Percentiles rank a stretch among this genome's conserved stretches.
Conservation (phyloP, 2,113 vertebrate genomes). For the Hyaena hyaena region DNA sequence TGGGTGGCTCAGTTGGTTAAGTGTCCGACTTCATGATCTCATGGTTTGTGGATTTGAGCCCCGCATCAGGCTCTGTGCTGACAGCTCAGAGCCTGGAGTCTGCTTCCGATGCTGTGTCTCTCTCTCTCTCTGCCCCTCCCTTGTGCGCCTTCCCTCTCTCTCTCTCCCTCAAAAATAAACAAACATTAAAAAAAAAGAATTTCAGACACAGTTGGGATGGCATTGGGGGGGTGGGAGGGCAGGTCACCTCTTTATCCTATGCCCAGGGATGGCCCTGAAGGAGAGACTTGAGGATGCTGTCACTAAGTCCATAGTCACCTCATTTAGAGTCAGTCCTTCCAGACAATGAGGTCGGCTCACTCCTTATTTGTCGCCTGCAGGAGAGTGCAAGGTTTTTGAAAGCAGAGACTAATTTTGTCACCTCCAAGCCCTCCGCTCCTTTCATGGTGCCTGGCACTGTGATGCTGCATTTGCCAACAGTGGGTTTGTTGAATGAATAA, state of each 20-base stretch:
- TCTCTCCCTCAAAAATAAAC: too few relatives aligned
- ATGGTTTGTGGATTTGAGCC: too few relatives aligned
- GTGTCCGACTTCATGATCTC: too few relatives aligned
- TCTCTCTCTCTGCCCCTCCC: too few relatives aligned
- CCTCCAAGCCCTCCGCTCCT: background rate
- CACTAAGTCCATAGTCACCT: background rate
- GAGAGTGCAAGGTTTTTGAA: background rate
- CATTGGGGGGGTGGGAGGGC: accelerated
- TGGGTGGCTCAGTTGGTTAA: too few relatives aligned
- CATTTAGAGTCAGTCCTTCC: background rate
- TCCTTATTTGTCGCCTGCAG: background rate
- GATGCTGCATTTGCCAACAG: background rate
- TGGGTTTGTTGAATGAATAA: background rate
- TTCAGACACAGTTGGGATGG: background rate
- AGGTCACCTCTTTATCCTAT: background rate
- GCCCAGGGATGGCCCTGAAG: background rate
- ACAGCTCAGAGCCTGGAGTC: too few relatives aligned
- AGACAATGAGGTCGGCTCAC: background rate
- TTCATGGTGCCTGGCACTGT: background rate
- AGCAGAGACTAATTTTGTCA: background rate
- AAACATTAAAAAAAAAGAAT: background rate
- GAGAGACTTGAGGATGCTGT: background rate
- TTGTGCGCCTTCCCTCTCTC: too few relatives aligned
- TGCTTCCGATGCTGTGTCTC: too few relatives aligned
- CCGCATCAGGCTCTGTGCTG: too few relatives aligned